phyloP scores from a whole-genome alignment of 1,140 invertebrate species.

The Drosophila erecta region DNA sequence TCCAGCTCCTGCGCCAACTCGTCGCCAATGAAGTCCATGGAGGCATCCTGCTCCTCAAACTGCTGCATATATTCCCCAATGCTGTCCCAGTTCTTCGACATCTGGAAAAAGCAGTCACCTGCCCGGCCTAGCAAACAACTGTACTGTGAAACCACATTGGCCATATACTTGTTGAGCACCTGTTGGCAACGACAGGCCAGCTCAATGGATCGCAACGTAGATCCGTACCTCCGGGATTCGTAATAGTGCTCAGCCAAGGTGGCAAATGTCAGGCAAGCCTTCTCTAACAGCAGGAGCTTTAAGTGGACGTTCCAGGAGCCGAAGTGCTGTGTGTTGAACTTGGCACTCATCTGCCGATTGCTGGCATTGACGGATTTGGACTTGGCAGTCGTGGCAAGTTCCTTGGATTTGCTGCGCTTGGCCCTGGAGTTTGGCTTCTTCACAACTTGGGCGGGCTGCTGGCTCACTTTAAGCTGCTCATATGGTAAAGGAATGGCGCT shows the following conservation, averaged over 20 bases:
- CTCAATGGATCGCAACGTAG: constrained; percentile 88
- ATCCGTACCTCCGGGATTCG: constrained; percentile 87
- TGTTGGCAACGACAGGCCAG: constrained; percentile 89
- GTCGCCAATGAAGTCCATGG: constrained; percentile 85
- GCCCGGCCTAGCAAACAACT: constrained; percentile 90
- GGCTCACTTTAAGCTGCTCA: constrained; percentile 66
- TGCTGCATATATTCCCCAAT: constrained; percentile 86
- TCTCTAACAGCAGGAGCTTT: constrained; percentile 92
- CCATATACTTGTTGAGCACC: constrained; percentile 87
- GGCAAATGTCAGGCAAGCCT: constrained; percentile 92
- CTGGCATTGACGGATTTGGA: constrained; percentile 26
- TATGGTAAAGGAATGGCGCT: constrained; percentile 95
- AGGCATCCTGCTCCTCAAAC: constrained; percentile 85
- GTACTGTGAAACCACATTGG: constrained; percentile 85
- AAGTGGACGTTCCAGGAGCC: constrained; percentile 93
- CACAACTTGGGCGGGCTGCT: constrained; percentile 1
- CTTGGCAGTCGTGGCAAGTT: constrained; percentile 46
- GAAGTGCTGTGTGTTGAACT: constrained; percentile 80
- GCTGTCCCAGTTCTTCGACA: constrained; percentile 89
- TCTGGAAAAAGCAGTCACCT: constrained; percentile 92
- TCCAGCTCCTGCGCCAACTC: constrained; percentile 85
- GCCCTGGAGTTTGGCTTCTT: constrained; percentile 53
- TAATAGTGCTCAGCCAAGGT: constrained; percentile 91
- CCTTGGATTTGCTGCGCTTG: constrained; percentile 58
- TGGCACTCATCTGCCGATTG: constrained; percentile 73